These are phyloP conservation scores for Poeciliopsis occidentalis DNA, from an alignment of 2,113 vertebrate genomes.

Conservation along the genomic window DNA sequence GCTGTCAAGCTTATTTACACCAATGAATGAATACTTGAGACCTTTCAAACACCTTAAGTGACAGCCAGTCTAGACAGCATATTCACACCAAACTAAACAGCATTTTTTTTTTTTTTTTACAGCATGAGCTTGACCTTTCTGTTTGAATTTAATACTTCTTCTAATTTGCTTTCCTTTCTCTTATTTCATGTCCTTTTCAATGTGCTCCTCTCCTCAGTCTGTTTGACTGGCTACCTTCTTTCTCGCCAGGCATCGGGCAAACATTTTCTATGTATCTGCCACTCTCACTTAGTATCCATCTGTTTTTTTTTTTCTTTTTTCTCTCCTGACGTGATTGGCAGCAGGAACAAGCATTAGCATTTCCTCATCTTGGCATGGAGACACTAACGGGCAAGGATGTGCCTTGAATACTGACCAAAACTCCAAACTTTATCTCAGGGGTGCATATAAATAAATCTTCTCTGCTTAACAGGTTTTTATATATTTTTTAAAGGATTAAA, in stretches of 20 bases:
- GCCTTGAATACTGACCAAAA: constrained; percentile 63
- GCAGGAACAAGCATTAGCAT: constrained; percentile 75
- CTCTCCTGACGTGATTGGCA: constrained; percentile 73
- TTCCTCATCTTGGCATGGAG: constrained; percentile 72
- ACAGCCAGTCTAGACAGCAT: constrained; percentile 6
- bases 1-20: constrained; percentile 20
- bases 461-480: constrained; percentile 5
- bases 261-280: constrained; percentile 76
- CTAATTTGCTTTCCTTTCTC: not conserved
- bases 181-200: constrained; percentile 9
- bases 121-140: not conserved
- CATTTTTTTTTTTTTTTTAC: not conserved
- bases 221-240: constrained; percentile 48
- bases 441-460: constrained; percentile 16
- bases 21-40: constrained; percentile 19
- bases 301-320: constrained; percentile 38
- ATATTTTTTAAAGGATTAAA: constrained; percentile 18
- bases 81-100: not conserved
- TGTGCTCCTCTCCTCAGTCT: constrained; percentile 10
- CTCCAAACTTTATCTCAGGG: constrained; percentile 29
- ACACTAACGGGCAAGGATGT: constrained; percentile 67
- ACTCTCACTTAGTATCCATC: constrained; percentile 74
- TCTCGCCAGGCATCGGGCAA: constrained; percentile 64
- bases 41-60: not conserved
- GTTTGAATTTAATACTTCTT: not conserved